Conservation (phyloP, 2,888 invertebrate genomes). For the Drosophila anomalipes region DNA sequence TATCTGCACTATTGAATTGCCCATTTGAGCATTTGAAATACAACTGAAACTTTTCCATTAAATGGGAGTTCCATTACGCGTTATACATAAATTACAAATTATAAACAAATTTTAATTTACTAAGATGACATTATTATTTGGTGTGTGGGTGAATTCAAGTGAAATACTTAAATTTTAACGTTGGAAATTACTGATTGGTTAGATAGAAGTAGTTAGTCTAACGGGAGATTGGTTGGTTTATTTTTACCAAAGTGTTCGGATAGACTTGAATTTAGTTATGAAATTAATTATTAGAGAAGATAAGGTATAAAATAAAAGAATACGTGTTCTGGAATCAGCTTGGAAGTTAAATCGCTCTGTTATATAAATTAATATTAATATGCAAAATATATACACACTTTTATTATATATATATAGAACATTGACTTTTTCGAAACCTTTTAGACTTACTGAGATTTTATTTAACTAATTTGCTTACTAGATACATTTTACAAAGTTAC, state of each 20-base stretch:
- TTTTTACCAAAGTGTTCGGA: not conserved
- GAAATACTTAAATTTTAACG: not conserved
- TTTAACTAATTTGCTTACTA: not conserved
- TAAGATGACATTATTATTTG: not conserved
- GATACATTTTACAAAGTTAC: not conserved
- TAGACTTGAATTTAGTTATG: not conserved
- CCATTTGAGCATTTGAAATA: not conserved
- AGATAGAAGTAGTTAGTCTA: not conserved
- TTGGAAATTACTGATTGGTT: not conserved
- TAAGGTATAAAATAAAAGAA: not conserved
- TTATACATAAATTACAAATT: not conserved
- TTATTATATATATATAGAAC: too few relatives aligned
- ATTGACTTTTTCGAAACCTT: not conserved
- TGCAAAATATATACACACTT: not conserved
- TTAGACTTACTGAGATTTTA: too few relatives aligned
- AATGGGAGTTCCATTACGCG: not conserved
- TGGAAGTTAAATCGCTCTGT: not conserved
- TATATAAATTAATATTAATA: not conserved
- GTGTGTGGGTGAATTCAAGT: not conserved
- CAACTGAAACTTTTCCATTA: not conserved
- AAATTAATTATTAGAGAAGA: not conserved
- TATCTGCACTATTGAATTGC: not conserved
- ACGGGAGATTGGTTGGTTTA: fast-evolving
- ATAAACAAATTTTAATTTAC: not conserved
- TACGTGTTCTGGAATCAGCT: not conserved